Percentiles rank a stretch among this genome's conserved stretches.
Conservation (phyloP, 2,113 vertebrate genomes). For the Dolichallabes microphthalmus region DNA sequence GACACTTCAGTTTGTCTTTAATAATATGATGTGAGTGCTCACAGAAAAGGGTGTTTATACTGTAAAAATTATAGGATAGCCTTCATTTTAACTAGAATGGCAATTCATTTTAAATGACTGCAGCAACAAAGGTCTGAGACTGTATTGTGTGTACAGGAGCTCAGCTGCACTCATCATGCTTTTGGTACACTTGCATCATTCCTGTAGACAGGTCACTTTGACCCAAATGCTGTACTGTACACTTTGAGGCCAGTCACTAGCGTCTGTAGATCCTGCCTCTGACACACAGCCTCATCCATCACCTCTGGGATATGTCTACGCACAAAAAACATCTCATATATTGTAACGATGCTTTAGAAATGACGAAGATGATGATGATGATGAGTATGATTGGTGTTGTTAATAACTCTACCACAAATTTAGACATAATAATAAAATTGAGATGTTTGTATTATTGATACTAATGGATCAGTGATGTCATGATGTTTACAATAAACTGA, state of each 20-base stretch:
- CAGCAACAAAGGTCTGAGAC: background rate
- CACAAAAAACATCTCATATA: background rate
- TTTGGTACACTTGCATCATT: constrained; percentile 63
- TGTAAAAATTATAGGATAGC: background rate
- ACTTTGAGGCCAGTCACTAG: constrained; percentile 68
- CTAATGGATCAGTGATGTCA: background rate
- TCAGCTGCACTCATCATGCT: constrained; percentile 63
- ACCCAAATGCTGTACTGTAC: constrained; percentile 70
- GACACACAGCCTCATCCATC: constrained; percentile 62
- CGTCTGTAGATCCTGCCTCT: constrained; percentile 59
- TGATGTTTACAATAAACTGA: background rate
- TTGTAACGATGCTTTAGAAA: background rate
- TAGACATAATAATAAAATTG: background rate
- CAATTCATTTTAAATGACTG: background rate
- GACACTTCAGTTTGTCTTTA: background rate
- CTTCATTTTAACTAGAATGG: background rate
- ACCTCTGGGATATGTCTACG: constrained; percentile 59
- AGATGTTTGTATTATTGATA: background rate
- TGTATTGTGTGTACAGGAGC: background rate
- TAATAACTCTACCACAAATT: background rate
- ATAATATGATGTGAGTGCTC: background rate
- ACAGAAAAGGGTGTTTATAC: background rate
- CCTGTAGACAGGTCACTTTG: constrained; percentile 66
- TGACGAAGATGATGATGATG: background rate
- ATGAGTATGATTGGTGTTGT: background rate